Percentiles rank a stretch among this genome's conserved stretches.
phyloP scores from a whole-genome alignment of 2,113 vertebrate species.

The Poeciliopsis retropinna region DNA sequence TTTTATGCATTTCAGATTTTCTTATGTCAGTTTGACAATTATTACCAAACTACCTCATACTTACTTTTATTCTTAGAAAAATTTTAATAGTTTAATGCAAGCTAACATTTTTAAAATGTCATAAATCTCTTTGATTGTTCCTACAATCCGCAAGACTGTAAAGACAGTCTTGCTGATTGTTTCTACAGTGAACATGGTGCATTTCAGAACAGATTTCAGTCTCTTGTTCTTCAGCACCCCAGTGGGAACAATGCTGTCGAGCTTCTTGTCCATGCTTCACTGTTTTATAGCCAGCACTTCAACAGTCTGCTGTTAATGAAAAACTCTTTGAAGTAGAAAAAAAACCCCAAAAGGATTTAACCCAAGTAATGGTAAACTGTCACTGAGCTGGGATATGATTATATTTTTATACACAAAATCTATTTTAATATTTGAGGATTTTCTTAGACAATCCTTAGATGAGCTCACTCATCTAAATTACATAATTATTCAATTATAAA shows the following conservation, averaged over 20 bases:
- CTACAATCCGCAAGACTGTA: too few relatives aligned
- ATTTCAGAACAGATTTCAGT: slow-evolving; percentile 13
- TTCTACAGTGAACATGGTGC: slow-evolving; percentile 10
- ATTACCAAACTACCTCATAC: too few relatives aligned
- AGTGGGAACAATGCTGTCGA: slow-evolving; percentile 18
- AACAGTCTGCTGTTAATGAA: slow-evolving; percentile 10
- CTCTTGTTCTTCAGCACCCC: slow-evolving; percentile 12
- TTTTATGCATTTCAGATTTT: too few relatives aligned
- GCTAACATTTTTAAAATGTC: neutral
- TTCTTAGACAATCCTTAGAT: slow-evolving; percentile 32
- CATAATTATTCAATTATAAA: slow-evolving; percentile 72
- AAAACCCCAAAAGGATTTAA: slow-evolving; percentile 6
- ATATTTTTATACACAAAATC: slow-evolving; percentile 2
- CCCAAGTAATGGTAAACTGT: neutral
- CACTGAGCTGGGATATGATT: neutral
- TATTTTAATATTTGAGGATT: slow-evolving; percentile 7
- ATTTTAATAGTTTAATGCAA: neutral
- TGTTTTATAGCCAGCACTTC: slow-evolving; percentile 21
- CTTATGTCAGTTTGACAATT: too few relatives aligned
- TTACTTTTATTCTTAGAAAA: too few relatives aligned
- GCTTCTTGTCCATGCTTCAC: slow-evolving; percentile 2
- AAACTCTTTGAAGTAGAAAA: slow-evolving; percentile 13
- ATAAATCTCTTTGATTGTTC: too few relatives aligned
- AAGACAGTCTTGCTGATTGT: neutral
- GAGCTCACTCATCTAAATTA: slow-evolving; percentile 40